These are phyloP conservation scores for Barypeithes pellucidus DNA, from an alignment of 2,888 invertebrate species.

Conservation along the genomic window DNA sequence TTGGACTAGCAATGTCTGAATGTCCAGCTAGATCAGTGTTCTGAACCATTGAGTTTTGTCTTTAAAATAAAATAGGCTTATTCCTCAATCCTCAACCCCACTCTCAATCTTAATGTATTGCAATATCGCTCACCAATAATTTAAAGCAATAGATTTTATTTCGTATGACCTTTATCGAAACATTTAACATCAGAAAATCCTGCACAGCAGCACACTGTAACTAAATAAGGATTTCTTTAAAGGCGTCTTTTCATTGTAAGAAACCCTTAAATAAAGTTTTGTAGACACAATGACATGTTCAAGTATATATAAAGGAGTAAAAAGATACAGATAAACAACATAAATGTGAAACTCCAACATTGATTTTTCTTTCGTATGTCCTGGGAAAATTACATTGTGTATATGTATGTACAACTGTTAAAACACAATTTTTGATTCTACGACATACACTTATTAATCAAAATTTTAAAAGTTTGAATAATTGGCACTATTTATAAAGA, in stretches of 20 bases:
- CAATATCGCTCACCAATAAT: too few relatives aligned
- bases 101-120: too few relatives aligned
- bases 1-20: too few relatives aligned
- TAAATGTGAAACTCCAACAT: slow-evolving; percentile 9
- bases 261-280: slow-evolving; percentile 11
- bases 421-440: not conserved
- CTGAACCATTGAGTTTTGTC: too few relatives aligned
- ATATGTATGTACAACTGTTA: not conserved
- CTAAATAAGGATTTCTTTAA: not conserved
- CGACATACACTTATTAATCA: too few relatives aligned
- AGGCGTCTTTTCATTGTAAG: not conserved
- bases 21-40: too few relatives aligned
- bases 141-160: too few relatives aligned
- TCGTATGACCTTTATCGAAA: too few relatives aligned
- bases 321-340: slow-evolving; percentile 15
- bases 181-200: not conserved
- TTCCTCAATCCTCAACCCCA: too few relatives aligned
- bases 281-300: slow-evolving; percentile 14
- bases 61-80: too few relatives aligned
- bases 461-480: too few relatives aligned
- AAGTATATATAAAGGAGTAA: slow-evolving; percentile 1
- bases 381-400: not conserved
- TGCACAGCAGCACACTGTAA: not conserved
- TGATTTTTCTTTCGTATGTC: slow-evolving; percentile 11
- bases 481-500: too few relatives aligned